Evolutionary conservation across 37 sponge, comb jelly and placozoan species (phyloP), one percentile per base, ranked within the genome.

Genomic region (Theonella swinhoei): DNA sequence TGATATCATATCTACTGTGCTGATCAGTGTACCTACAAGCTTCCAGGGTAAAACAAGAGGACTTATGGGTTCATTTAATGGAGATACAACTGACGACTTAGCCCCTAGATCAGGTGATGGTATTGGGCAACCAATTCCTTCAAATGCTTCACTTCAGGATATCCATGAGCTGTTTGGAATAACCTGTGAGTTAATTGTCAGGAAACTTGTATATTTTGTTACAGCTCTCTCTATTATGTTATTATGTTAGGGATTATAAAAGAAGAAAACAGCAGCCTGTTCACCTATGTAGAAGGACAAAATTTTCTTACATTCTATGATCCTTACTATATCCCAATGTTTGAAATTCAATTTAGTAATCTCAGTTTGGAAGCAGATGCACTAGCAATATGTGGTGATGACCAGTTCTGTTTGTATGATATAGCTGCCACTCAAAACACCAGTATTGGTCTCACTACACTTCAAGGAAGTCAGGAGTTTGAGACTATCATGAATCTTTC

Each of bases 161-260:
- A 88, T 88, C 25, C 84, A 88, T 70, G 24, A 77, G 17, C 42
- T 39, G 34, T 88, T 88, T 76, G 89, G 89, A 78, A n/a, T 83
- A 39, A 78, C 83, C 28, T 88, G 89, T 88, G 69, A 78, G 88
- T 77, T 30, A n/a, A n/a, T n/a, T n/a, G n/a, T n/a, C 35, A 77
- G 20, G 14, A 26, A 32, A 63, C 14, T 77, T 77, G 25, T 22
- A 4, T 31, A 25, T 70, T 24, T 67, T 68, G 22, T 42, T 47
- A 33, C 25, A 61, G 1, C 24, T 60, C 41, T 19, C 25, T 24
- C 42, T 1, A 76, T n/a, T n/a, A n/a, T n/a, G n/a, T n/a, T n/a
- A n/a, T n/a, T n/a, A n/a, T 42, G 7, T 40, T 37, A 87, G 88
- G 88, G 88, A 87, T 80, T 35, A 41, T 87, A n/a, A 41, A 66